Evolutionary conservation across 2,888 invertebrate genomes (phyloP).

Genomic region (Eupithecia subfuscata): DNA sequence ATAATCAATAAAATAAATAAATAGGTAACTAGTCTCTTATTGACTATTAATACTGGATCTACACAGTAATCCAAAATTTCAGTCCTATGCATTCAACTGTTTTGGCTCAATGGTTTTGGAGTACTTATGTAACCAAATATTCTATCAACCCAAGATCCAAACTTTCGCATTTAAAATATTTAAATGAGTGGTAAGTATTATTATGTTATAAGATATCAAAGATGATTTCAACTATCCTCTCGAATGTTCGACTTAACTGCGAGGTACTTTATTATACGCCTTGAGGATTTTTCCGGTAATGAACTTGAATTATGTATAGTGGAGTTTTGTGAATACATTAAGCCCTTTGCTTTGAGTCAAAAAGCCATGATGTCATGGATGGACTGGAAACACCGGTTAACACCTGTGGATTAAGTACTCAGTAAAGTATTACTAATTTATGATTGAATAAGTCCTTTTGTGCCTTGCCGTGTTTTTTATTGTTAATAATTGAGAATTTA

Average conservation of each 20-base stretch:
- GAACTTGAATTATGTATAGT: constrained; percentile 5
- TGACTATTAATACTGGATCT: neutral
- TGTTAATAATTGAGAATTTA: too few species aligned
- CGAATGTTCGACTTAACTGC: neutral
- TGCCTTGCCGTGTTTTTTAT: too few species aligned
- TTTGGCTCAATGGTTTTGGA: neutral
- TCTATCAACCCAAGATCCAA: neutral
- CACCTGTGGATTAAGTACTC: constrained; percentile 14
- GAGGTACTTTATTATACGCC: neutral
- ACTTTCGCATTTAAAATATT: neutral
- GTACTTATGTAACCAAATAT: neutral
- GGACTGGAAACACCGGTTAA: constrained; percentile 23
- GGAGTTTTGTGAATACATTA: constrained; percentile 7
- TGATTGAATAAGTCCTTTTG: too few species aligned
- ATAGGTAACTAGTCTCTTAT: neutral
- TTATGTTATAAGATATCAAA: neutral
- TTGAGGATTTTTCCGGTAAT: neutral
- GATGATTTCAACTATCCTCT: neutral
- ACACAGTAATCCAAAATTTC: neutral
- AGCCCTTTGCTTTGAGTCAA: constrained; percentile 27
- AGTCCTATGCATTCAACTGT: neutral
- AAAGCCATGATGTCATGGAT: constrained; percentile 26
- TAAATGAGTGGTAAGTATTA: neutral
- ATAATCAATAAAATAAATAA: neutral
- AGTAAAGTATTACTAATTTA: neutral